phyloP scores from a whole-genome alignment of 2,113 vertebrate species.

The Scortum barcoo region DNA sequence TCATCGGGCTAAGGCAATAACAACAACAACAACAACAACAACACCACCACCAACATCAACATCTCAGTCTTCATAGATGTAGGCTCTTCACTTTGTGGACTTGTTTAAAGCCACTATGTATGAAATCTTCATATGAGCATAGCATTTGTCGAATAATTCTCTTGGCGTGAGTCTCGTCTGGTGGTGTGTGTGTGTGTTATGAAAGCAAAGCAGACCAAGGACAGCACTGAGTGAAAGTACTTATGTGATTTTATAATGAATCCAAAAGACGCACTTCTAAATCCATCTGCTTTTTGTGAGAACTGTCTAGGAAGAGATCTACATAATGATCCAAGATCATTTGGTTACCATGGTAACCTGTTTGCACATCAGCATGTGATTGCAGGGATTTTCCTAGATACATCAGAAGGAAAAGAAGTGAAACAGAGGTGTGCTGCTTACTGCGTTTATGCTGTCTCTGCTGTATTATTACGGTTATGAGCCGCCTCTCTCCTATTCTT shows the following conservation, averaged over 20 bases:
- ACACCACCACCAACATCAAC: conserved; percentile 11
- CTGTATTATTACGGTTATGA: not conserved
- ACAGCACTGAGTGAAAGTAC: not conserved
- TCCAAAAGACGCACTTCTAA: conserved; percentile 2
- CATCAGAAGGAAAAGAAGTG: not conserved
- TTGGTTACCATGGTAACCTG: conserved; percentile 28
- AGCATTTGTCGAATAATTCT: not conserved
- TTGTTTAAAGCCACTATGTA: not conserved
- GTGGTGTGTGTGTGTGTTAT: not conserved
- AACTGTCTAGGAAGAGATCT: conserved; percentile 19
- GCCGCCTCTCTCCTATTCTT: not conserved
- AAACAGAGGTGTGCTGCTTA: not conserved
- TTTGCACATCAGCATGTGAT: not conserved
- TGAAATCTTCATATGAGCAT: not conserved
- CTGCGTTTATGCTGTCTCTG: not conserved
- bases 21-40: conserved; percentile 25
- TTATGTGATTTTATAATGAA: not conserved
- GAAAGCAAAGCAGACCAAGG: not conserved
- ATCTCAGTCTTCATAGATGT: not conserved
- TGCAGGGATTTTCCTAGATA: conserved; percentile 17
- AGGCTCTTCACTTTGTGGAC: not conserved
- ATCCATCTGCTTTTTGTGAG: conserved; percentile 5
- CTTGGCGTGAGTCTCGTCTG: not conserved
- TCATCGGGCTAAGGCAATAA: conserved; percentile 27
- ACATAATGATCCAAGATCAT: conserved; percentile 16